Percentiles rank a stretch among this genome's conserved stretches.
Conservation (phyloP, 1,140 invertebrate species). For the Pectinophora gossypiella region DNA sequence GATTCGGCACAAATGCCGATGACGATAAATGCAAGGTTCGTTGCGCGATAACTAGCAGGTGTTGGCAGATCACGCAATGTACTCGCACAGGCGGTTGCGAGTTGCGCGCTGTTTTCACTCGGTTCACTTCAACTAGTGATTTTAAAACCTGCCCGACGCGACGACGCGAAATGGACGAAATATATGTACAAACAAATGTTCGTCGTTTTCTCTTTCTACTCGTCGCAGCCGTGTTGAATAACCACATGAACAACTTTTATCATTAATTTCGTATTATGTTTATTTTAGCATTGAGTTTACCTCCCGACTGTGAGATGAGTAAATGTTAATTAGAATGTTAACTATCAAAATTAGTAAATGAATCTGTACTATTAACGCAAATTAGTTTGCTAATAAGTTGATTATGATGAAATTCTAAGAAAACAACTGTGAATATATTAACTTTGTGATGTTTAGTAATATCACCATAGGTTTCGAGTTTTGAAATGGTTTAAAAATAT, state of each 20-base stretch:
- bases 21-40: slow-evolving; percentile 36
- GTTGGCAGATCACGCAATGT: slow-evolving; percentile 47
- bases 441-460: background rate
- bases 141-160: slow-evolving; percentile 41
- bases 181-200: slow-evolving; percentile 54
- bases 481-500: no score
- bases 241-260: slow-evolving; percentile 1
- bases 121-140: slow-evolving; percentile 34
- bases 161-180: slow-evolving; percentile 46
- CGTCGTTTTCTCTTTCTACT: slow-evolving; percentile 50
- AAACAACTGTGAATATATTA: background rate
- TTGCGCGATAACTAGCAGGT: slow-evolving; percentile 39
- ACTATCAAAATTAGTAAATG: background rate
- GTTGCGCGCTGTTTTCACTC: slow-evolving; percentile 48
- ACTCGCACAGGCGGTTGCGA: slow-evolving; percentile 25
- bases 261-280: background rate
- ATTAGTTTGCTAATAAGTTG: background rate
- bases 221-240: slow-evolving; percentile 19
- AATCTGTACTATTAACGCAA: background rate
- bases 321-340: background rate
- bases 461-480: no score
- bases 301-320: background rate
- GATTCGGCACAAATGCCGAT: slow-evolving; percentile 26
- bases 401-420: background rate
- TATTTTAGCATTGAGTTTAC: no score